Base-by-base conservation (phyloP, 2,797 vertebrate genomes). In the Paguma larvata region DNA sequence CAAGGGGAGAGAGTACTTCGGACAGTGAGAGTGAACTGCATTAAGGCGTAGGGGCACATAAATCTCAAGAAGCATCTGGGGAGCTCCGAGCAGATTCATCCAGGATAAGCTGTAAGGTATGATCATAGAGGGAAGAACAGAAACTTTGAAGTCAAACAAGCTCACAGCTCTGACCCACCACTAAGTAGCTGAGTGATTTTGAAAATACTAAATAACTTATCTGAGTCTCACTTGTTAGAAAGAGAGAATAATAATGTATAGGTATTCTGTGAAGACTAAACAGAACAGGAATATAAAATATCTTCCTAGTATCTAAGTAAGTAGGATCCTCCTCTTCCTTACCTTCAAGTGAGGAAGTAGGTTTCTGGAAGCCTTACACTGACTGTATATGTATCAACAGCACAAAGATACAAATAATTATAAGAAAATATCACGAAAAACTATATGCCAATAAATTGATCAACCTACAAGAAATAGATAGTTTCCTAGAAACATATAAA, bases 111-210 rank as follows among this genome's bases (percentile, higher is more conserved):
- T 87, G 11, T 73, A 78, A 87, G 23, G 46, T 95, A n/a, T 63
- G 77, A 79, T 82, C 78, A 73, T 1, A 92, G 77, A 87, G 8
- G 63, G 93, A 85, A 72, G 46, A 95, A 72, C 51, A 48, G 19
- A 38, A 87, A 85, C 68, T 98, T 96, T 94, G 92, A 98, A 95
- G 70, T 82, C 86, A 92, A 53, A 90, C 46, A 92, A 89, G 70
- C 38, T 95, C 89, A 91, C 1, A 62, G 62, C 59, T 65, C 7
- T 89, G 85, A 90, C 86, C 82, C 53, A 65, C 73, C 51, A 51
- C 53, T 38, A 65, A 82, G 53, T n/a, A 89, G 56, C 85, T 95
- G 16, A 44, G 67, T 90, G 67, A 75, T 44, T 97, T 63, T 80
- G 88, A 97, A 83, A 56, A 92, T n/a, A 59, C 48, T 89, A 96